These are phyloP conservation scores for Penaeus japonicus DNA, from an alignment of 1,140 invertebrate genomes.

Conservation along the genomic window DNA sequence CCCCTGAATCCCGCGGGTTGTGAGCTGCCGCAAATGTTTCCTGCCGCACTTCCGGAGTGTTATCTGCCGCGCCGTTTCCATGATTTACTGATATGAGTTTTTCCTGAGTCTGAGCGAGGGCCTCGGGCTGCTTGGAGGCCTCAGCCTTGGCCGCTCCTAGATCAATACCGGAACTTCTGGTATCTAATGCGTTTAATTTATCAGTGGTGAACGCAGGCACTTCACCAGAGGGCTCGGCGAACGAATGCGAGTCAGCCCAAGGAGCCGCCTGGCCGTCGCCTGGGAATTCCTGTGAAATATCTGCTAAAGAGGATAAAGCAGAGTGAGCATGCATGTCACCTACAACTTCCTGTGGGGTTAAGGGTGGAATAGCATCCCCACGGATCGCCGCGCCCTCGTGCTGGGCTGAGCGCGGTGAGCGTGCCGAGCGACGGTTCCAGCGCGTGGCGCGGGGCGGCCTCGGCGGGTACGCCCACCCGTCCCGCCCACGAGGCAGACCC, in stretches of 20 bases:
- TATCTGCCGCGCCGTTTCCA: background rate
- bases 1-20: background rate
- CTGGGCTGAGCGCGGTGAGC: background rate
- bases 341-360: constrained; percentile 3
- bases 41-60: background rate
- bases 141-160: background rate
- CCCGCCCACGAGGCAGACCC: background rate
- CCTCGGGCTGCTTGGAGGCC: background rate
- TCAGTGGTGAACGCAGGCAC: background rate
- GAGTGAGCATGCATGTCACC: constrained; percentile 28
- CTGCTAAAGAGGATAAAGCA: constrained; percentile 19
- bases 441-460: background rate
- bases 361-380: background rate
- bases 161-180: constrained; percentile 32
- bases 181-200: constrained; percentile 41
- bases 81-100: constrained; percentile 21
- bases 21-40: background rate
- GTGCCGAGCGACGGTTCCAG: background rate
- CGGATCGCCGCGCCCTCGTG: background rate
- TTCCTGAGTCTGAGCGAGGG: background rate
- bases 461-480: background rate
- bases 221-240: background rate
- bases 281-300: constrained; percentile 27
- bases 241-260: background rate
- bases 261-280: background rate